Evolutionary conservation across 2,797 vertebrate genomes (phyloP).

Genomic region (Odontamblyopus lacepedii): DNA sequence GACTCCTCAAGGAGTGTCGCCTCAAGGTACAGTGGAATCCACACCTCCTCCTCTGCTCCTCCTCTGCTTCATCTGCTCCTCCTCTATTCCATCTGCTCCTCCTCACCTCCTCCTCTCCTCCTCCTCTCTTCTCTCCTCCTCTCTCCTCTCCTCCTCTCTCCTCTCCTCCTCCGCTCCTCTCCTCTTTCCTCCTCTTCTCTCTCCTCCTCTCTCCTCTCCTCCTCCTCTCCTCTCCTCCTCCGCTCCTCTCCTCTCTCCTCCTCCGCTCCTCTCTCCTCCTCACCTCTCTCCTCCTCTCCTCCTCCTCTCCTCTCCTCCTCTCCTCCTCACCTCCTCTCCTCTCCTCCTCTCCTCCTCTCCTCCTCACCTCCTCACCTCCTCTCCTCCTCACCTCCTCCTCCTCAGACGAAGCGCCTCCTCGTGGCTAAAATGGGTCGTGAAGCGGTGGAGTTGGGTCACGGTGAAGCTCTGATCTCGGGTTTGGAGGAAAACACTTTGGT

Average conservation of each 20-base stretch:
- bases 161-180: too few relatives aligned
- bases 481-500: constrained; percentile 94
- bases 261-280: too few relatives aligned
- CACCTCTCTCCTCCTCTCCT: neutral
- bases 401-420: constrained; percentile 92
- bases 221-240: too few relatives aligned
- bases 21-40: constrained; percentile 83
- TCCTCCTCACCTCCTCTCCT: too few relatives aligned
- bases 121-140: too few relatives aligned
- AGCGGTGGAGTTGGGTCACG: constrained; percentile 91
- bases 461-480: constrained; percentile 91
- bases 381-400: constrained; percentile 36
- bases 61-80: neutral
- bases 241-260: too few relatives aligned
- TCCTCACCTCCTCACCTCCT: too few relatives aligned
- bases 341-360: too few relatives aligned
- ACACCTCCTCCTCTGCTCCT: neutral
- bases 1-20: constrained; percentile 91
- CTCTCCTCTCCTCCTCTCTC: too few relatives aligned
- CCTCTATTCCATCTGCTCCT: neutral
- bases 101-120: neutral
- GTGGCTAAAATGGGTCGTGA: constrained; percentile 95
- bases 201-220: too few relatives aligned
- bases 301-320: neutral
- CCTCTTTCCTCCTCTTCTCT: too few relatives aligned